Base-by-base conservation (phyloP, 1,140 invertebrate species). In the Brachionus rotundiformis region DNA sequence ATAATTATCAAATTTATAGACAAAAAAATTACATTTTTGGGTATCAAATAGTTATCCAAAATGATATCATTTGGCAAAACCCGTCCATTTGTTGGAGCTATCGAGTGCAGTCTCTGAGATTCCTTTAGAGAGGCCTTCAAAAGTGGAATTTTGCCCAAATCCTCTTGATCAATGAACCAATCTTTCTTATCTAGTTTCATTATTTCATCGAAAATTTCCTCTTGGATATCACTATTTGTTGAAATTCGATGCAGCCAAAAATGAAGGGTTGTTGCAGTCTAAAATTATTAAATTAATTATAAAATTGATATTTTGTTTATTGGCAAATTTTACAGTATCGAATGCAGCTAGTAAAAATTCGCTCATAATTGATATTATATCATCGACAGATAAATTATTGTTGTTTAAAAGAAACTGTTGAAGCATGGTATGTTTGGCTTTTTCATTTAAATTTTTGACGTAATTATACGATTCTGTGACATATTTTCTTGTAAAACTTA, bases 161-260 rank as follows among this genome's bases (percentile, higher is more conserved):
- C 23, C 25, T 79, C 76, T 79, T 54, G 16, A 25, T 79, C 59
- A 11, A 79, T 79, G 27, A 29, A 44, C 2, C 7, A 11, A 63
- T 39, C 25, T 25, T 19, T 54, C 36, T 39, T 39, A 25, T 36
- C 31, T 1, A 59, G 7, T 19, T 54, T 36, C 19, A 33, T 59
- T 54, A 79, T 79, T 41, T 79, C 76, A 36, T 79, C 27, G 16
- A 59, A 63, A 16, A 79, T 36, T 79, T 63, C 23, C 19, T 79
- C 76, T 61, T 79, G 76, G n/a, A 79, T 59, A 3, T 63, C 47
- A 16, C 11, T 19, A 41, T 79, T 39, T 13, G 47, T 59, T 23
- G 19, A 23, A 13, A 79, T 25, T 13, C 27, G n/a, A 59, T 59
- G 59, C n/a, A 79, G 47, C 47, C 29, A 63, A 41, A 59, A 79